Base-by-base conservation (phyloP, 2,113 vertebrate species). In the Recurvirostra avosetta region DNA sequence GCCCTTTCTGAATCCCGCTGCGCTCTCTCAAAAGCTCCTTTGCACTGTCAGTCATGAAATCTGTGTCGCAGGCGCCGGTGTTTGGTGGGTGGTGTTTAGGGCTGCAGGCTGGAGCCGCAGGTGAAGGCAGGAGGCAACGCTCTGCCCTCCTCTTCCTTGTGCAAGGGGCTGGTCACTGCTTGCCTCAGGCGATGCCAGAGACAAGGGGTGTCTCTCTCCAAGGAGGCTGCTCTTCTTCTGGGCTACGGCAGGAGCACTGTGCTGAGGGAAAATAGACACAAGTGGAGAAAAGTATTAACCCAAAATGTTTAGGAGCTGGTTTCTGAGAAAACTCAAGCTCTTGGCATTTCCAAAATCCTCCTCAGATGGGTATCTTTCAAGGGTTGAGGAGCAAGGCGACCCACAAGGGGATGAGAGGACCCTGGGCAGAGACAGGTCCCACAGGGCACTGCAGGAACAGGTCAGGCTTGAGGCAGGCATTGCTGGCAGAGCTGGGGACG, bases 51-150 rank as follows among this genome's bases (percentile, higher is more conserved):
- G 34, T 47, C 59, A 8, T 32, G 34, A 25, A 86, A 50, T 22
- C 71, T 41, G 26, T 70, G 58, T 74, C 73, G 88, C 52, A 55
- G 55, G 63, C 40, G 80, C 26, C 68, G 1, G 5, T 0, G 0
- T 18, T 17, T 17, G 56, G 56, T 11, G 56, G 32, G 5, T 47
- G 66, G 27, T 26, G 40, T 61, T 67, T 65, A 27, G 63, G 95
- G 88, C 88, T 92, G 67, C 82, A 72, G 50, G 40, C 38, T 81
- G 84, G 77, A 95, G 76, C 94, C 86, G 90, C 92, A 74, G 66
- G 89, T 80, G 50, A 38, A 45, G 45, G 74, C 83, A 49, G 92
- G 66, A 93, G 93, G 83, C 47, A 86, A 90, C 45, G 79, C 53
- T 88, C 25, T 92, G 74, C 65, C 41, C 34, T 73, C 67, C 66